Conservation (phyloP, 2,797 vertebrate species). For the Sebastolobus altivelis region DNA sequence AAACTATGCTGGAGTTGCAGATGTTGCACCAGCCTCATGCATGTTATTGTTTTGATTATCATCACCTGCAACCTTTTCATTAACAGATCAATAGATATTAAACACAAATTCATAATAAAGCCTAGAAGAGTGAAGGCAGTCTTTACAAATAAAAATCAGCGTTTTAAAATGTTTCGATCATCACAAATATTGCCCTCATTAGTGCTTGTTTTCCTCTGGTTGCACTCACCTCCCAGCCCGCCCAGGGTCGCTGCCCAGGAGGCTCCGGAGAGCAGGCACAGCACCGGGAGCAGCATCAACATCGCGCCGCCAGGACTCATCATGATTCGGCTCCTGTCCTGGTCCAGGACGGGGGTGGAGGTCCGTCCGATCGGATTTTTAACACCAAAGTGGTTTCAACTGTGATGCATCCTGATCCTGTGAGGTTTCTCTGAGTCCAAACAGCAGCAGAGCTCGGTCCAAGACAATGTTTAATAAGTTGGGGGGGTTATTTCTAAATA, state of each 20-base stretch:
- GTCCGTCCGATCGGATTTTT: conserved; percentile 41
- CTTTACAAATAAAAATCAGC: background rate
- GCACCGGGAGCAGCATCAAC: conserved; percentile 51
- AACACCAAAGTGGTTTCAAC: conserved; percentile 72
- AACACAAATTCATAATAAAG: background rate
- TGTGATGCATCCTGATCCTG: conserved; percentile 63
- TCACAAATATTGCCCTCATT: background rate
- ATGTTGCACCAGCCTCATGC: background rate
- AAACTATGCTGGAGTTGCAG: conserved; percentile 39
- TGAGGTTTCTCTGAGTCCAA: conserved; percentile 22
- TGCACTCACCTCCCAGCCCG: conserved; percentile 69
- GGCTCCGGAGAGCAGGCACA: conserved; percentile 56
- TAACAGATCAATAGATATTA: background rate
- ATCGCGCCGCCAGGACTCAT: conserved; percentile 46
- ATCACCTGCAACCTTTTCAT: background rate
- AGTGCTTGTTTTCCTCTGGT: conserved; percentile 1
- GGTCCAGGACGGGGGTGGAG: conserved; percentile 25
- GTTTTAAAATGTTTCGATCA: background rate
- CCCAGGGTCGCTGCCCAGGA: conserved; percentile 72
- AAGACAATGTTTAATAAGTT: conserved; percentile 9
- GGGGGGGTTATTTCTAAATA: background rate
- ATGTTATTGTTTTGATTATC: conserved; percentile 21
- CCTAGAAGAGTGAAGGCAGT: background rate
- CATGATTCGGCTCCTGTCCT: conserved; percentile 57
- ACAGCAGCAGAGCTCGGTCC: background rate